Evolutionary conservation across 1,140 invertebrate genomes (phyloP).

Genomic region (Acyrthosiphon pisum): DNA sequence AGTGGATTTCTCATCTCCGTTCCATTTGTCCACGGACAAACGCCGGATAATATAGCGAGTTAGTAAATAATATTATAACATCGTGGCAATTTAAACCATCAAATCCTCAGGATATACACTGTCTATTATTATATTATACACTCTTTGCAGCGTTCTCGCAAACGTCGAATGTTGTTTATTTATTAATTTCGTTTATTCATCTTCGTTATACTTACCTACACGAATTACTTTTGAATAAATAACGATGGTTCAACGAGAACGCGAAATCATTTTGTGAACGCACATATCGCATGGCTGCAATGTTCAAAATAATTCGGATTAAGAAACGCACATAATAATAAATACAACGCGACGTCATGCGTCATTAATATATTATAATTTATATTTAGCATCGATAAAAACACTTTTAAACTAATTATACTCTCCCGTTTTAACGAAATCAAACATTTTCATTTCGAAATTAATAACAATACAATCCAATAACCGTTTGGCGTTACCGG

Average conservation of each 20-base stretch:
- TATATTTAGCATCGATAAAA: slow-evolving; percentile 8
- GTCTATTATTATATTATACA: not conserved
- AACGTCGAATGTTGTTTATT: not conserved
- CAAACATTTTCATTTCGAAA: slow-evolving; percentile 1
- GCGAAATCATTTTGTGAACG: not conserved
- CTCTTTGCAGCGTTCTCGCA: not conserved
- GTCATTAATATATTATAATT: not conserved
- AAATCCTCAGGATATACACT: not conserved
- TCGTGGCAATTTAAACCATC: not conserved
- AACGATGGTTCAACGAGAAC: not conserved
- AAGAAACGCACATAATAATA: not conserved
- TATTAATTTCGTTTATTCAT: slow-evolving; percentile 19
- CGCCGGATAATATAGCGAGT: no score
- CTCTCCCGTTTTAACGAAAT: not conserved
- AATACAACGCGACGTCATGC: not conserved
- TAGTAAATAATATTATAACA: no score
- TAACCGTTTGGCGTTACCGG: not conserved
- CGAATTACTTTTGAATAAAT: slow-evolving; percentile 1
- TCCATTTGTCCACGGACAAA: no score
- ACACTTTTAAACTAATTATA: slow-evolving; percentile 12
- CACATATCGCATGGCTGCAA: not conserved
- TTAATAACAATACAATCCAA: slow-evolving; percentile 16
- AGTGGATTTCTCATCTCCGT: no score
- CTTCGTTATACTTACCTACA: not conserved
- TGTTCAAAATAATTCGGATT: not conserved